Evolutionary conservation across 2,888 invertebrate genomes (phyloP), one percentile per base, ranked within the genome.

Genomic region (Thalpophila matura): DNA sequence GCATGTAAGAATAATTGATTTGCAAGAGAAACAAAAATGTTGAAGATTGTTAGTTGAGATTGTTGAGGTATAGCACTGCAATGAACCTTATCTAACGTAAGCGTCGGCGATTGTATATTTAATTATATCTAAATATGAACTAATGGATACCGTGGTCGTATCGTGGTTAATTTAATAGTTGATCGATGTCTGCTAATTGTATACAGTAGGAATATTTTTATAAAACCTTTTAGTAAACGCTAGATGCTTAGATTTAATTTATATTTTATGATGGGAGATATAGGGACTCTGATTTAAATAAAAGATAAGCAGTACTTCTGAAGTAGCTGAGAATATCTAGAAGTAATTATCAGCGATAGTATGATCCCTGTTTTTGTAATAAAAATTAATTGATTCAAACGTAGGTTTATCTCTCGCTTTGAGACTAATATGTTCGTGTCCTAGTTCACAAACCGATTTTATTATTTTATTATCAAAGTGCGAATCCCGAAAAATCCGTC

Each of bases 81-180:
- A 56, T 76, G 63, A 63, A 64, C 63, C 60, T 64, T 76, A 79
- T 72, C 72, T 59, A 57, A 61, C 27, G 40, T 61, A 43, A 31
- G 61, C 55, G 74, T 68, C 71, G 76, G 63, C 61, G 63, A 57
- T 53, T 61, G 51, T 60, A 33, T 54, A 53, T 31, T 55, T 76
- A 67, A 76, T 76, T 79, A 79, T 61, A 43, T 55, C 60, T 71
- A 75, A 78, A 75, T 66, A 60, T 40, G 77, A 71, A 57, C 62
- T 76, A 79, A 76, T 66, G 60, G 50, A 57, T 78, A 69, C 43
- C 60, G 64, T 58, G 64, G 54, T 68, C 74, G 50, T 31, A 33
- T 51, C 38, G 70, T 51, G 76, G 71, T 71, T 59, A 71, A 54
- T 67, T 76, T 63, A 53, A 67, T 62, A 53, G 77, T 76, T 66